Conservation (phyloP, 2,797 vertebrate genomes). For the Manis crassicaudata region DNA sequence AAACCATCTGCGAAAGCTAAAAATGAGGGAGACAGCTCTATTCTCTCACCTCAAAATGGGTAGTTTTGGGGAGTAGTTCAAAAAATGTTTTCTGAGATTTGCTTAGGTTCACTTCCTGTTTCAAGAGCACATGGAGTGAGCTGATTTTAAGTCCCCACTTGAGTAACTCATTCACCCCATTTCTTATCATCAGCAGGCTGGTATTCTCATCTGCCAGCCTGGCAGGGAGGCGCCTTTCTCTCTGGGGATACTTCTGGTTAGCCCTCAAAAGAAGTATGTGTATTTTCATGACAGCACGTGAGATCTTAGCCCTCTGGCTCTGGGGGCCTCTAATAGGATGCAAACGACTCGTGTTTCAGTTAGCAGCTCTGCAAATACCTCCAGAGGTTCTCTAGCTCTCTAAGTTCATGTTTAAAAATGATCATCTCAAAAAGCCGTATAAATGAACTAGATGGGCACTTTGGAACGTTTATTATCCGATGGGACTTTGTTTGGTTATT, state of each 20-base stretch:
- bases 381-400: constrained; percentile 34
- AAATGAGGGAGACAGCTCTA: not conserved
- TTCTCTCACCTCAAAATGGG: not conserved
- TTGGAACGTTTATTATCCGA: not conserved
- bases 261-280: constrained; percentile 37
- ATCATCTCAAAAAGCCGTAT: not conserved
- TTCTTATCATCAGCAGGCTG: constrained; percentile 44
- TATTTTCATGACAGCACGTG: constrained; percentile 13
- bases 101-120: not conserved
- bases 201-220: constrained; percentile 35
- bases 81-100: not conserved
- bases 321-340: constrained; percentile 59
- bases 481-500: not conserved
- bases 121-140: constrained; percentile 39
- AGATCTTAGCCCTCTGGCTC: constrained; percentile 55
- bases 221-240: not conserved
- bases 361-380: constrained; percentile 55
- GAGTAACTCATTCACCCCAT: constrained; percentile 36
- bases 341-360: constrained; percentile 37
- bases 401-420: not conserved
- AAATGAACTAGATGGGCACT: not conserved
- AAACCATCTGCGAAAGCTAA: not conserved
- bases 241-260: constrained; percentile 44
- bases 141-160: not conserved
- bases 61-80: not conserved